phyloP scores from a whole-genome alignment of 2,888 invertebrate genomes.

The Lithosia quadra region DNA sequence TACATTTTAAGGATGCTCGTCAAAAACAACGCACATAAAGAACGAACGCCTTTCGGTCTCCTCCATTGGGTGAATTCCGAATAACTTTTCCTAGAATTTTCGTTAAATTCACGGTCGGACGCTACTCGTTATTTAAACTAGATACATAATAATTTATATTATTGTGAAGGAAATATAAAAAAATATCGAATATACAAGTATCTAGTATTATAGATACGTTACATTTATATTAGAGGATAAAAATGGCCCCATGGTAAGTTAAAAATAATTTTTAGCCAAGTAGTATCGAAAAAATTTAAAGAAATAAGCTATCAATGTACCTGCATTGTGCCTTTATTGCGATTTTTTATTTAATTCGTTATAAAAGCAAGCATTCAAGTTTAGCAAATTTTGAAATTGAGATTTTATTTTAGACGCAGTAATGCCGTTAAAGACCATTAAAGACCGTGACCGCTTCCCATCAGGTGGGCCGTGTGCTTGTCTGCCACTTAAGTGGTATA shows the following conservation, averaged over 20 bases:
- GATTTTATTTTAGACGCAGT: not conserved
- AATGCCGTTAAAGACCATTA: not conserved
- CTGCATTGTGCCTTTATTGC: conserved; percentile 16
- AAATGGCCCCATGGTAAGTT: not conserved
- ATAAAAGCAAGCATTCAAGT: not conserved
- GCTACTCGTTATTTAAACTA: no score
- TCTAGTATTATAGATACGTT: not conserved
- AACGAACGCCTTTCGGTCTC: no score
- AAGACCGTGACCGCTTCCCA: no score
- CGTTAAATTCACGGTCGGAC: no score
- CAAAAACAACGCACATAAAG: no score
- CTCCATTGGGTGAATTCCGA: no score
- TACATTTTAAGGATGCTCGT: no score
- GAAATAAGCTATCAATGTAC: conserved; percentile 2
- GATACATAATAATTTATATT: not conserved
- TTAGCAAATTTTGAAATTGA: not conserved
- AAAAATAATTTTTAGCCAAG: not conserved
- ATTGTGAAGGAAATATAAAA: not conserved
- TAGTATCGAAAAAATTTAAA: not conserved
- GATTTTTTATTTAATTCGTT: not conserved
- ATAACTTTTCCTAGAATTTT: no score
- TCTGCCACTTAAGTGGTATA: no score
- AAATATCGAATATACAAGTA: not conserved
- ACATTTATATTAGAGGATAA: not conserved
- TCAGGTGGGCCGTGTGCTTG: no score